phyloP scores from a whole-genome alignment of 2,888 invertebrate species.

The Amiota mariae region DNA sequence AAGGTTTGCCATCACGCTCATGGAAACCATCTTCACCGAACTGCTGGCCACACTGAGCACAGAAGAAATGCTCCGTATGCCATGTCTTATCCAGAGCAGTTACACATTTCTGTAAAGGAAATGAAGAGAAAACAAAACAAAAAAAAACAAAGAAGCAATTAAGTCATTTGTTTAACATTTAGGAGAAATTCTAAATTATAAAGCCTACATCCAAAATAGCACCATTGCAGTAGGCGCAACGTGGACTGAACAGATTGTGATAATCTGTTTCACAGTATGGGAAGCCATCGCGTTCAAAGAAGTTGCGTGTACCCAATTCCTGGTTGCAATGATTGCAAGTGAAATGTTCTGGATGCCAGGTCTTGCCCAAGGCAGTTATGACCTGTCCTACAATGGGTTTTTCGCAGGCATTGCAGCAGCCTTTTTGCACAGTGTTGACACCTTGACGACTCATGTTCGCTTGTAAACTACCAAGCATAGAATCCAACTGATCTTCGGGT shows the following conservation, averaged over 20 bases:
- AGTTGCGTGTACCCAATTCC: slow-evolving; percentile 96
- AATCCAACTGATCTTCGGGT: slow-evolving; percentile 75
- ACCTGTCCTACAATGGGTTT: slow-evolving; percentile 99
- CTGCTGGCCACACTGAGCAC: slow-evolving; percentile 96
- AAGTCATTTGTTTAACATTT: background rate
- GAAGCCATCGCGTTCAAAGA: slow-evolving; percentile 97
- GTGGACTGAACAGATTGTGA: slow-evolving; percentile 97
- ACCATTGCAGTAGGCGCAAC: slow-evolving; percentile 98
- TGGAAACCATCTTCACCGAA: slow-evolving; percentile 99
- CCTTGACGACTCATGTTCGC: slow-evolving; percentile 99
- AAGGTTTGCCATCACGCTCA: slow-evolving; percentile 95
- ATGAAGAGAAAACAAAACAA: slow-evolving; percentile 56
- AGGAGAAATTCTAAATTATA: background rate
- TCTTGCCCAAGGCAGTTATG: slow-evolving; percentile 93
- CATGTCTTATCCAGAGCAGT: slow-evolving; percentile 97
- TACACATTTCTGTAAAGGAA: slow-evolving; percentile 93
- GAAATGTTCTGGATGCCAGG: slow-evolving; percentile 99
- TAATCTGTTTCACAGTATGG: slow-evolving; percentile 99
- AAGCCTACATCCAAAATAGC: slow-evolving; percentile 93
- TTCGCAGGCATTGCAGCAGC: slow-evolving; percentile 98
- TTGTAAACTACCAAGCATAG: slow-evolving; percentile 79
- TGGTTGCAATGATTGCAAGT: slow-evolving; percentile 97
- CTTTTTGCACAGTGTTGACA: slow-evolving; percentile 98
- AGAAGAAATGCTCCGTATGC: slow-evolving; percentile 99
- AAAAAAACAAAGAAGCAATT: slow-evolving; percentile 5